A percentile compares a stretch with the other conserved stretches of the same genome.
phyloP scores from a whole-genome alignment of 1,140 invertebrate genomes.

The Tribolium madens region DNA sequence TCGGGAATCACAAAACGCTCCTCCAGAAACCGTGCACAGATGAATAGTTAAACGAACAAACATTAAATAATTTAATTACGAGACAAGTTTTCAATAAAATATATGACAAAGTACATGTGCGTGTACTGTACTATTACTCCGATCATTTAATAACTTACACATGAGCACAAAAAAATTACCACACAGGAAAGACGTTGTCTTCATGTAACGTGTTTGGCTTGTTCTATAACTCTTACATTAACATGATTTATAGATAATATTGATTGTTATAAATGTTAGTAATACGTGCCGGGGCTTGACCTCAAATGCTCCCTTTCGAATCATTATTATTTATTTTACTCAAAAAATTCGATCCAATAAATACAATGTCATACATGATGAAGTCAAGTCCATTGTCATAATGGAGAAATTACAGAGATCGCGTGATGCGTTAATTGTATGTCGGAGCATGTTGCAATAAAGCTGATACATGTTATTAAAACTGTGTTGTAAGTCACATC shows the following conservation, averaged over 20 bases:
- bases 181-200: slow-evolving; percentile 17
- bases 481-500: slow-evolving; percentile 45
- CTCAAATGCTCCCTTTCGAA: slow-evolving; percentile 2
- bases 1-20: slow-evolving; percentile 2
- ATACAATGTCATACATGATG: slow-evolving; percentile 35
- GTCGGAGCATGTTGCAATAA: slow-evolving; percentile 48
- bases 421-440: slow-evolving; percentile 54
- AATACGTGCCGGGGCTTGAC: slow-evolving; percentile 6
- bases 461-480: slow-evolving; percentile 49
- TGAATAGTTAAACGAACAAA: background rate
- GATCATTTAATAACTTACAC: slow-evolving; percentile 30
- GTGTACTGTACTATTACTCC: slow-evolving; percentile 36
- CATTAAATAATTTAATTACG: slow-evolving; percentile 25
- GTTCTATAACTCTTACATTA: slow-evolving; percentile 15
- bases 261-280: slow-evolving; percentile 22
- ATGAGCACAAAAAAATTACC: background rate
- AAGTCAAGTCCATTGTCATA: slow-evolving; percentile 38
- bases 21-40: background rate
- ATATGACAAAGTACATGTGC: slow-evolving; percentile 25
- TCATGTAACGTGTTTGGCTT: slow-evolving; percentile 7
- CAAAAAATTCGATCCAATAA: slow-evolving; percentile 12
- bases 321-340: background rate
- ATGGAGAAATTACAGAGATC: slow-evolving; percentile 43
- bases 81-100: slow-evolving; percentile 22
- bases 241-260: slow-evolving; percentile 33